Base-by-base conservation (phyloP, 2,797 vertebrate species). In the Setipinna tenuifilis region DNA sequence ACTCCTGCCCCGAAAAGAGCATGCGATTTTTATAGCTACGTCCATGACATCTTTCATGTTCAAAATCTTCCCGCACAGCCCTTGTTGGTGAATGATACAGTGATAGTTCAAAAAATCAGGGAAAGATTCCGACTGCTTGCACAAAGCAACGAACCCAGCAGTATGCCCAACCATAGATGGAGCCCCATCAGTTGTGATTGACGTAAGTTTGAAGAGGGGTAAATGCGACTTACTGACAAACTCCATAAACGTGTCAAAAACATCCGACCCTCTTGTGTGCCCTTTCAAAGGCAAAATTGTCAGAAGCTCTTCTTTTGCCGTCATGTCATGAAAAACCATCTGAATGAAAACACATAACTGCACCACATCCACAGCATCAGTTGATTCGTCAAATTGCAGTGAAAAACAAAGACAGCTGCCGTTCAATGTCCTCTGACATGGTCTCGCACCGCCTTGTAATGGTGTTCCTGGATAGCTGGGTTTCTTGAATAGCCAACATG, bases 181-280 rank as follows among this genome's bases (percentile, higher is more conserved):
- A n/a, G n/a, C n/a, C n/a, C n/a, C n/a, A n/a, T n/a, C n/a, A n/a
- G n/a, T n/a, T n/a, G n/a, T n/a, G n/a, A 87, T 86, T 10, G 81
- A 87, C 14, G 86, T 58, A 0, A 87, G 62, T 82, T 87, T 89
- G 19, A 82, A 86, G 14, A 87, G 58, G 44, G 68, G 82, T 58
- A 87, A 28, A 4, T 83, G 28, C n/a, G 23, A 75, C 75, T 87
- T 86, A 17, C 78, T 80, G 82, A 86, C 75, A 54, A 85, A 87
- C 58, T 85, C 86, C 78, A 84, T 87, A 35, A 89, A 89, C 50
- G 46, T 23, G 4, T 86, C 21, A 28, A 86, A 88, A 82, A 88
- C 84, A 82, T 88, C 82, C 19, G 57, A 41, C 0, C 82, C 83
- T 21, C 25, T 16, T 3, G 80, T 88, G 44, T 86, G 48, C 82